phyloP scores from a whole-genome alignment of 1,140 invertebrate genomes.

The Aphelenchoides besseyi region DNA sequence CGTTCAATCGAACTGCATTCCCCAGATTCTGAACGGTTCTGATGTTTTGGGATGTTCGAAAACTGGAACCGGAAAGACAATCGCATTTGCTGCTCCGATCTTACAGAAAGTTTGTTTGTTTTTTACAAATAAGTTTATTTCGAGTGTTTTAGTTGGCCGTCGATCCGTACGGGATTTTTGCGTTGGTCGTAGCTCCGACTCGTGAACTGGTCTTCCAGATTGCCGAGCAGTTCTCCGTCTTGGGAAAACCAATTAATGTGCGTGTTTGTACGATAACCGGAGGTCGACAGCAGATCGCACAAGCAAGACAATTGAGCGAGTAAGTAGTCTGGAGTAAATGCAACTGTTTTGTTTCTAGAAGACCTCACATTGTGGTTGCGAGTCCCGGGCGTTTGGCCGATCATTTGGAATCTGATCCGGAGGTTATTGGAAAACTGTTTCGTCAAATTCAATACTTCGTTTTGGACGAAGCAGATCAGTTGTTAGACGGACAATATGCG shows the following conservation, averaged over 20 bases:
- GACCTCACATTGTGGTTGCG: constrained; percentile 74
- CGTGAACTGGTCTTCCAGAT: constrained; percentile 60
- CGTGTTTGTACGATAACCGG: constrained; percentile 44
- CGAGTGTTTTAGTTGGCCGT: constrained; percentile 31
- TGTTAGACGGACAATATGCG: constrained; percentile 56
- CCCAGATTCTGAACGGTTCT: constrained; percentile 43
- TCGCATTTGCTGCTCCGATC: constrained; percentile 60
- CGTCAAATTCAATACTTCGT: too few species aligned
- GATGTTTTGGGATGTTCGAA: constrained; percentile 60
- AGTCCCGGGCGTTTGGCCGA: constrained; percentile 83
- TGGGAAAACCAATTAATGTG: constrained; percentile 53
- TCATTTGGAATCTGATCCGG: constrained; percentile 50
- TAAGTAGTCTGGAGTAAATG: constrained; percentile 28
- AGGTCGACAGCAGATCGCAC: constrained; percentile 33
- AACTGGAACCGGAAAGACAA: constrained; percentile 58
- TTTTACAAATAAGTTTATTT: not conserved
- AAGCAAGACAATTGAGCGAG: constrained; percentile 28
- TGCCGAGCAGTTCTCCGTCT: constrained; percentile 57
- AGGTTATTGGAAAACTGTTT: too few species aligned
- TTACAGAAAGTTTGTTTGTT: constrained; percentile 45
- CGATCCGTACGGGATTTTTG: constrained; percentile 52
- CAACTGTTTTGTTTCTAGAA: constrained; percentile 31
- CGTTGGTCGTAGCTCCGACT: constrained; percentile 56
- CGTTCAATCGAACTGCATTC: constrained; percentile 51
- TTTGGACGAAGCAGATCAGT: constrained; percentile 58